Base-by-base conservation (phyloP, 2,113 vertebrate genomes). In the Saimiri boliviensis region DNA sequence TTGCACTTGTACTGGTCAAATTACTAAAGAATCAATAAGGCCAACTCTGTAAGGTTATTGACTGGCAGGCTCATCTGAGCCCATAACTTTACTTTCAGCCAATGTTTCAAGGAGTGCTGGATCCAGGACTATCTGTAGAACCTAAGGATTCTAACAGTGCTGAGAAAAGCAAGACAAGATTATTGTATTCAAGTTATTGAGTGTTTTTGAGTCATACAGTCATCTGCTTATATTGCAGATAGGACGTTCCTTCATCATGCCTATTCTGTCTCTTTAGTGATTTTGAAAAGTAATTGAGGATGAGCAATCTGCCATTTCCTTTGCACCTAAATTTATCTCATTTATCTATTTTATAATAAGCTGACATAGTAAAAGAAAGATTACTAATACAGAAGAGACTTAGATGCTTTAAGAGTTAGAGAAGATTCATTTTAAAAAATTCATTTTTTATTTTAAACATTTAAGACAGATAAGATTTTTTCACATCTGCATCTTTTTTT, bases 21-120 rank as follows among this genome's bases (percentile, higher is more conserved):
- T 96, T 95, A 89, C 79, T 92, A 52, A 95, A 66, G 70, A 95
- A 88, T 93, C 96, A 84, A 74, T 95, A 96, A 84, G 21, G 10
- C 71, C 90, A 8, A 6, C 19, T 85, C 93, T 92, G 27, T 92
- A 88, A 92, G 12, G 13, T 86, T 90, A 95, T 79, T 95, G 89
- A 95, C 56, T 94, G 30, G 19, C 37, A 88, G 71, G 11, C 47
- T 92, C 40, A 30, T 66, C 87, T 76, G 63, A 81, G 71, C 27
- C 71, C 73, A 58, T 83, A 90, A 92, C n/a, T 95, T 94, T 92
- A 47, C 71, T 86, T 82, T 16, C 47, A 83, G 66, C 42, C 56
- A 76, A 1, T 82, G 70, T 93, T 92, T 89, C 60, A 76, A 92
- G 5, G 2, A 88, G 25, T 73, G 21, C 37, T 77, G 19, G 2